phyloP scores from a whole-genome alignment of 2,113 vertebrate species.

The Nothoprocta pentlandii region DNA sequence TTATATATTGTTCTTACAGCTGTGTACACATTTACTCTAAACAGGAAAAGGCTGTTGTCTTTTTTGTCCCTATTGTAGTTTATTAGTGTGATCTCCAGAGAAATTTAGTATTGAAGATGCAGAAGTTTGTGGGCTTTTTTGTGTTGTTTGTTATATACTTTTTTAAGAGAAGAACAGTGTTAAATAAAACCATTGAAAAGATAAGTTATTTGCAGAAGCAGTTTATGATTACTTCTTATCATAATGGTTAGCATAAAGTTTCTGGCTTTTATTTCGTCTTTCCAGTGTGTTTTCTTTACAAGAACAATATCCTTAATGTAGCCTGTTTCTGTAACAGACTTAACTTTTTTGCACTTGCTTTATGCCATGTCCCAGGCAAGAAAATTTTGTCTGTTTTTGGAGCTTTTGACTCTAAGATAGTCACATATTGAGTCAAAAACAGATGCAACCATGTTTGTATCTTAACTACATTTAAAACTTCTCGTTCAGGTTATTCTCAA shows the following conservation, averaged over 20 bases:
- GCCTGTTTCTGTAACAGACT: neutral
- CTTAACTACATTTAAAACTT: neutral
- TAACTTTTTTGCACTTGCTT: neutral
- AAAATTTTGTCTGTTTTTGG: neutral
- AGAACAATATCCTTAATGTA: neutral
- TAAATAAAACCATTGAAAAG: conserved; percentile 3
- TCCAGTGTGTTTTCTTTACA: neutral
- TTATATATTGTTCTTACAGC: neutral
- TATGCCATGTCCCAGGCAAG: neutral
- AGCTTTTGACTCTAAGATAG: neutral
- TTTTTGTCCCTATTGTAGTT: neutral
- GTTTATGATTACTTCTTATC: neutral
- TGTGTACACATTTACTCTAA: neutral
- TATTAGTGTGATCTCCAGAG: neutral
- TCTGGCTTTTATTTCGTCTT: neutral
- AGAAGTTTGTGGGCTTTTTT: neutral
- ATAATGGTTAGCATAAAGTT: neutral
- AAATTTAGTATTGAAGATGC: neutral
- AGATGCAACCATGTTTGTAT: neutral
- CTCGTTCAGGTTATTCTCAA: neutral
- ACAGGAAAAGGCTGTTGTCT: neutral
- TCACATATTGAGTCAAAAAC: neutral
- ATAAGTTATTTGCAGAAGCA: neutral
- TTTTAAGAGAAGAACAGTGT: neutral
- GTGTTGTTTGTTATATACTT: neutral